A percentile compares a stretch with the other conserved stretches of the same genome.
phyloP scores from a whole-genome alignment of 2,113 vertebrate genomes.

The Okapia johnstoni region DNA sequence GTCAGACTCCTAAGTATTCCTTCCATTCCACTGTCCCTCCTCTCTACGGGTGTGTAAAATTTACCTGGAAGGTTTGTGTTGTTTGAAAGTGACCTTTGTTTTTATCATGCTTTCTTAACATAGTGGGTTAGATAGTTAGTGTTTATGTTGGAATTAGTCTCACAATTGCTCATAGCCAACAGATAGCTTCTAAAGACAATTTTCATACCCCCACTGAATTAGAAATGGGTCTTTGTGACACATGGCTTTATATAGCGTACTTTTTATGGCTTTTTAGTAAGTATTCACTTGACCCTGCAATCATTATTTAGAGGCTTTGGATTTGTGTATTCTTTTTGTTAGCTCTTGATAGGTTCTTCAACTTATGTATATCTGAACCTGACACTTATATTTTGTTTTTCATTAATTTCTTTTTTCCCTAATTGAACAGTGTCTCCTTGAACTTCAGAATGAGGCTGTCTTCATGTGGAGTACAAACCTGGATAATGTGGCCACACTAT shows the following conservation, averaged over 20 bases:
- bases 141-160: background rate
- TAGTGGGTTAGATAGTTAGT: background rate
- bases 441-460: conserved; percentile 92
- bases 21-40: background rate
- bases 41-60: background rate
- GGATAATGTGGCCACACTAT: conserved; percentile 91
- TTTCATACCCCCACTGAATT: background rate
- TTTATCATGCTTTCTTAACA: background rate
- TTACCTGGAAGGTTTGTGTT: background rate
- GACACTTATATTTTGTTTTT: conserved; percentile 42
- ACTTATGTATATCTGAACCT: background rate
- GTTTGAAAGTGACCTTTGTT: background rate
- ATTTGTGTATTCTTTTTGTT: background rate
- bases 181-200: conserved; percentile 5
- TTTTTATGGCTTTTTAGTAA: conserved; percentile 3
- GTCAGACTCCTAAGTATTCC: background rate
- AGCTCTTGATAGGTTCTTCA: conserved; percentile 35
- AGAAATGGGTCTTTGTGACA: background rate
- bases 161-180: background rate
- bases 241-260: background rate
- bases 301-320: conserved; percentile 21
- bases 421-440: conserved; percentile 88
- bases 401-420: conserved; percentile 40
- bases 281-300: conserved; percentile 20
- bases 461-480: conserved; percentile 94